A percentile compares a stretch with the other conserved stretches of the same genome.
Evolutionary conservation across 2,113 vertebrate species (phyloP).

Genomic region (Lucifuga dentata): DNA sequence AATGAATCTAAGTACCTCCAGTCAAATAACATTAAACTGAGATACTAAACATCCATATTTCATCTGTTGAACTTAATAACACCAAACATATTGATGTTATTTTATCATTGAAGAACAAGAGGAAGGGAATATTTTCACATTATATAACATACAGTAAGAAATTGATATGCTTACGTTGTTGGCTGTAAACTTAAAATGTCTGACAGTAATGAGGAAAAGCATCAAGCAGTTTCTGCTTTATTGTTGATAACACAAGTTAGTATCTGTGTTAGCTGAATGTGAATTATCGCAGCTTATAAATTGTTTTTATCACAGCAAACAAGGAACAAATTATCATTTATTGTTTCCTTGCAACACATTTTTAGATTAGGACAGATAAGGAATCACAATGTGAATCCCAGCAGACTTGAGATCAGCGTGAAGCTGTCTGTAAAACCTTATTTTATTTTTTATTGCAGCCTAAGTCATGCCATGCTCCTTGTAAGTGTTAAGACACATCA

Average conservation of each 20-base stretch:
- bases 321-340: background rate
- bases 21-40: too few species aligned
- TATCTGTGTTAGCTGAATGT: constrained; percentile 1
- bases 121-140: too few species aligned
- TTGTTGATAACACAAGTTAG: too few species aligned
- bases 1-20: too few species aligned
- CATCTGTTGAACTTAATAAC: too few species aligned
- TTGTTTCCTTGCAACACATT: constrained; percentile 9
- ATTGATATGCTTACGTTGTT: background rate
- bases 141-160: too few species aligned
- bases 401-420: constrained; percentile 7
- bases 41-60: too few species aligned
- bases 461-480: constrained; percentile 22
- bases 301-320: background rate
- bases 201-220: background rate
- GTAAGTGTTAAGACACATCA: constrained; percentile 30
- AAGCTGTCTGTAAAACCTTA: constrained; percentile 15
- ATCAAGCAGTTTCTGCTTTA: background rate
- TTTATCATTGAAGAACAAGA: background rate
- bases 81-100: too few species aligned
- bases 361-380: constrained; percentile 20
- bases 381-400: constrained; percentile 27
- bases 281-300: constrained; percentile 1
- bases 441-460: constrained; percentile 40
- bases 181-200: background rate